These are phyloP conservation scores for Watsonalla cultraria DNA, from an alignment of 2,888 invertebrate species.

Conservation along the genomic window DNA sequence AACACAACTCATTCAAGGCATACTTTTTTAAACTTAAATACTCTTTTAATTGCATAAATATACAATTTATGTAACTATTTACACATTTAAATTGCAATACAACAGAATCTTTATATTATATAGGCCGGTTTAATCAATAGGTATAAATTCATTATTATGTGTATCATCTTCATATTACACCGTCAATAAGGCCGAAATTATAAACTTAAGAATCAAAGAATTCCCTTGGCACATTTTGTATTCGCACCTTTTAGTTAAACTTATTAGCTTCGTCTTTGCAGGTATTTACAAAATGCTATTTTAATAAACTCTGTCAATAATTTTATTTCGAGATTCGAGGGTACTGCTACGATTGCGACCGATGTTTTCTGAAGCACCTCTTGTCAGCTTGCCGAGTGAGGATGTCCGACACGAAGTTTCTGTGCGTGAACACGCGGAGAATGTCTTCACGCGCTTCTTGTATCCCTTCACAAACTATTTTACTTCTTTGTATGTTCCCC, in stretches of 20 bases:
- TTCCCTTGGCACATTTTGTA: conserved; percentile 2
- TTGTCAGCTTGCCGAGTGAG: conserved; percentile 94
- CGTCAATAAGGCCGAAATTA: neutral
- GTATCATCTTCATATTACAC: neutral
- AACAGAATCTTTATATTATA: neutral
- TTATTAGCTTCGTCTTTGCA: neutral
- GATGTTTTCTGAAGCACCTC: conserved; percentile 94
- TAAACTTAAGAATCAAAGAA: neutral
- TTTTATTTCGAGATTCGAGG: conserved; percentile 18
- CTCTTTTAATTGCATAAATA: conserved; percentile 32
- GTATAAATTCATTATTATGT: neutral
- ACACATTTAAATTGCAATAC: conserved; percentile 10
- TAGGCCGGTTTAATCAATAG: neutral
- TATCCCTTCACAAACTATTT: conserved; percentile 94
- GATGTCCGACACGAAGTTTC: conserved; percentile 92
- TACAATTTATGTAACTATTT: conserved; percentile 34
- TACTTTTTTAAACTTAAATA: conserved; percentile 41
- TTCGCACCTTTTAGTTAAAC: conserved; percentile 4
- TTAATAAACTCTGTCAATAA: conserved; percentile 1
- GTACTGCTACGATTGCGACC: conserved; percentile 79
- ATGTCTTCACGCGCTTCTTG: conserved; percentile 92
- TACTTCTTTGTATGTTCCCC: conserved; percentile 97
- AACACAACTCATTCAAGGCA: conserved; percentile 56
- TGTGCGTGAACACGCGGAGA: conserved; percentile 94
- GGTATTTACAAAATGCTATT: neutral